phyloP scores from a whole-genome alignment of 2,888 invertebrate species.

The Gisinianus flammeolus region DNA sequence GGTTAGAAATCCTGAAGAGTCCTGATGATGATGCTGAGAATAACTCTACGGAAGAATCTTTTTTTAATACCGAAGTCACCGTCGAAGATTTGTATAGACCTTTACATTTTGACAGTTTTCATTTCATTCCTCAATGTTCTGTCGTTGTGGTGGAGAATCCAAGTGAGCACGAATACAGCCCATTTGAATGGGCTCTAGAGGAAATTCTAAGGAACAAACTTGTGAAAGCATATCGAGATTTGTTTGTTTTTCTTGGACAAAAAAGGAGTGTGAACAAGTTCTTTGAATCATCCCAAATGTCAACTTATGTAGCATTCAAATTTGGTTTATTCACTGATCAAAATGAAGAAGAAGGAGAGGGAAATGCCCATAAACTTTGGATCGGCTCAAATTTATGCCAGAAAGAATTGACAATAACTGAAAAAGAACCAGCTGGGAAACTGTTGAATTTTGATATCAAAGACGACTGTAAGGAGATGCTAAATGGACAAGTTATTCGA shows the following conservation, averaged over 20 bases:
- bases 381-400: too few relatives aligned
- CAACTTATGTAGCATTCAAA: background rate
- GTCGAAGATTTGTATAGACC: background rate
- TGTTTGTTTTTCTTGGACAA: background rate
- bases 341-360: too few relatives aligned
- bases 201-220: background rate
- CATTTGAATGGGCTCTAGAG: background rate
- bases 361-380: too few relatives aligned
- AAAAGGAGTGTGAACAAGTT: background rate
- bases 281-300: background rate
- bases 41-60: background rate
- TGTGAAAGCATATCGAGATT: constrained; percentile 12
- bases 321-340: background rate
- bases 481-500: background rate
- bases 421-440: too few relatives aligned
- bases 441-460: too few relatives aligned
- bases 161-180: background rate
- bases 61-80: too few relatives aligned
- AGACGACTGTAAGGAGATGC: background rate
- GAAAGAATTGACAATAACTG: too few relatives aligned
- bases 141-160: background rate
- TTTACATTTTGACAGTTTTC: background rate
- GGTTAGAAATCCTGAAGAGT: too few relatives aligned
- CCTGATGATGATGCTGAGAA: background rate
- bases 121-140: constrained; percentile 13